Evolutionary conservation across 1,140 invertebrate genomes (phyloP), one percentile per base, ranked within the genome.

Genomic region (Whitmania pigra): DNA sequence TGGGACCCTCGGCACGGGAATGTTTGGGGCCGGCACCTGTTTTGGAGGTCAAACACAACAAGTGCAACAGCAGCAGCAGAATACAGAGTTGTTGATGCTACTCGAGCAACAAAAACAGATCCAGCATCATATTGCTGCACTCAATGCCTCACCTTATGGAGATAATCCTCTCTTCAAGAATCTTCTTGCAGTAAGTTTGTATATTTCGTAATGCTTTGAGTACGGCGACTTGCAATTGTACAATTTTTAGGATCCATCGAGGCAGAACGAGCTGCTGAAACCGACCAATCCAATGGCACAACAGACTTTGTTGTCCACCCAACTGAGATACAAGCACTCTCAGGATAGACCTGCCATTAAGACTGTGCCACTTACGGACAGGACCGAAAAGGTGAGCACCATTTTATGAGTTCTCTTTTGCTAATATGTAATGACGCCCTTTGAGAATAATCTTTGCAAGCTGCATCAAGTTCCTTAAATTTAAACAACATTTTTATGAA

Each of bases 151-250:
- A 13, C 89, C 89, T 3, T 91, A 89, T 76, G 89, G 89, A n/a
- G 88, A 90, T 79, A 88, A 87, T 57, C 87, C 88, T 11, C 82
- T 90, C 13, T 86, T 90, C 73, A 88, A 89, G 78, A 89, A 89
- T 79, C 78, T 90, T 0, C 84, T 88, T 69, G 85, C 85, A 57
- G 86, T 87, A 68, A 18, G 54, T 60, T n/a, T n/a, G n/a, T n/a
- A n/a, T n/a, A n/a, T n/a, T n/a, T n/a, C n/a, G n/a, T n/a, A n/a
- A n/a, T n/a, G n/a, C n/a, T n/a, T n/a, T n/a, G n/a, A 57, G 20
- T 9, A 9, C 11, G 57, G 22, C 22, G 18, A 18, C 54, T 53
- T 27, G 29, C 1, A 5, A 29, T 71, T 7, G 20, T 18, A 0
- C 66, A 17, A 36, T 73, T 69, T 31, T 54, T 79, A 86, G 84